Percentiles rank a stretch among this genome's conserved stretches.
Conservation (phyloP, 2,888 invertebrate species). For the Agrotis clavis region DNA sequence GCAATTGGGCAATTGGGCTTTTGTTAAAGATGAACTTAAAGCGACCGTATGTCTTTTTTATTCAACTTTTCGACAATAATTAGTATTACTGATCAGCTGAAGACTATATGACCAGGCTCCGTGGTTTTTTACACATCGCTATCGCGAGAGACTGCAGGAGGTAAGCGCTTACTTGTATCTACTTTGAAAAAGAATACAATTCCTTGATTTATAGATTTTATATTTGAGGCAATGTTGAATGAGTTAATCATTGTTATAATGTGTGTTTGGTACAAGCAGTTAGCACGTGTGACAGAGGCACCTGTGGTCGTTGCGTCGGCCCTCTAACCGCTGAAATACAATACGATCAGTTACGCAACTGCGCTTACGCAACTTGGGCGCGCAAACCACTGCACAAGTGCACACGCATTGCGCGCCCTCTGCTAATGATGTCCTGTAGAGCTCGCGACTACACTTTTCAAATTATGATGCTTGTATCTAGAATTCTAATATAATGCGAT, state of each 20-base stretch:
- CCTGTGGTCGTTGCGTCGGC: slow-evolving; percentile 32
- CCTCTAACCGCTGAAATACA: slow-evolving; percentile 64
- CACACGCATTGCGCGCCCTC: slow-evolving; percentile 5
- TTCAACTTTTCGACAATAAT: too few relatives aligned
- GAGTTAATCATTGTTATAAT: too few relatives aligned
- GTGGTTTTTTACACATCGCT: not conserved
- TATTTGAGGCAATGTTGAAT: too few relatives aligned
- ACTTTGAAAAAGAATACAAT: too few relatives aligned
- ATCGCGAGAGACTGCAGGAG: not conserved
- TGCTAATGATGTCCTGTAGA: not conserved
- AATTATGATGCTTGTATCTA: not conserved
- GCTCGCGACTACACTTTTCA: not conserved
- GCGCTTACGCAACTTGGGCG: slow-evolving; percentile 29
- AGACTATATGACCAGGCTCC: not conserved
- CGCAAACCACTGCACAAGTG: slow-evolving; percentile 13
- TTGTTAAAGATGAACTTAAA: not conserved
- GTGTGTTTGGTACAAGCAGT: not conserved
- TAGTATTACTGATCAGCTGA: not conserved
- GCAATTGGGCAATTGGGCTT: too few relatives aligned
- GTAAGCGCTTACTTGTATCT: not conserved
- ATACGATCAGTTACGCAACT: slow-evolving; percentile 50
- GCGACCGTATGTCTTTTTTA: too few relatives aligned
- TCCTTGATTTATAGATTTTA: too few relatives aligned
- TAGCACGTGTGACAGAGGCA: slow-evolving; percentile 9
- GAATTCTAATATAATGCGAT: not conserved